A percentile compares a stretch with the other conserved stretches of the same genome.
Evolutionary conservation across 2,113 vertebrate genomes (phyloP).

Genomic region (Agapornis roseicollis): DNA sequence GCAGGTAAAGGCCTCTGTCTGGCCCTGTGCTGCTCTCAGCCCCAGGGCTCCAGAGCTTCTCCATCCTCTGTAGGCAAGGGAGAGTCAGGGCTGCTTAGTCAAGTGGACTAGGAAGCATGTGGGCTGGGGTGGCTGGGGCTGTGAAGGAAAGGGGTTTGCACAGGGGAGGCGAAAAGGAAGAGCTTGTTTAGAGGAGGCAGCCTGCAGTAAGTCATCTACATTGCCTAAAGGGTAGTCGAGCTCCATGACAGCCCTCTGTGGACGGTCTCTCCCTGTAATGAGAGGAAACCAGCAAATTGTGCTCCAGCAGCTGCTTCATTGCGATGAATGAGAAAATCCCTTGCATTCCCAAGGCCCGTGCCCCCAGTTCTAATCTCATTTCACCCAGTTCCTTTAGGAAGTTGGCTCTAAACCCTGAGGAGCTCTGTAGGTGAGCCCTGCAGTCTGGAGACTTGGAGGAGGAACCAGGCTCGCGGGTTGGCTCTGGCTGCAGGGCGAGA

Average conservation of each 20-base stretch:
- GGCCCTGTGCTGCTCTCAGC: constrained; percentile 47
- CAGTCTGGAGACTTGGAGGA: neutral
- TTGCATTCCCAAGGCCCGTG: neutral
- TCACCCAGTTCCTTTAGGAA: neutral
- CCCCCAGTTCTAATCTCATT: neutral
- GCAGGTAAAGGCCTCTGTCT: constrained; percentile 81
- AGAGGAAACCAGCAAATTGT: neutral
- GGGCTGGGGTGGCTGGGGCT: constrained; percentile 9
- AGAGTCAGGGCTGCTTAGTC: neutral
- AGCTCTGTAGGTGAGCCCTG: neutral
- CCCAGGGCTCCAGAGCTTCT: constrained; percentile 1
- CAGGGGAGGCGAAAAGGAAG: neutral
- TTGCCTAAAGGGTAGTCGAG: neutral
- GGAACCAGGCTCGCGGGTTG: neutral
- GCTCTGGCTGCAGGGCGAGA: neutral
- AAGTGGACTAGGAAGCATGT: neutral
- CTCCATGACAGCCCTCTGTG: neutral
- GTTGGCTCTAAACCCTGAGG: neutral
- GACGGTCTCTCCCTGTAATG: neutral
- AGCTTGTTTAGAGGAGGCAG: neutral
- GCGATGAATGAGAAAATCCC: neutral
- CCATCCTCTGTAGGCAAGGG: neutral
- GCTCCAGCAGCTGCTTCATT: neutral
- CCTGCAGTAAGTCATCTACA: neutral
- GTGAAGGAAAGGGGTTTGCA: neutral